These are phyloP conservation scores for Drosophila oshimai DNA, from an alignment of 1,140 invertebrate genomes.

Conservation along the genomic window DNA sequence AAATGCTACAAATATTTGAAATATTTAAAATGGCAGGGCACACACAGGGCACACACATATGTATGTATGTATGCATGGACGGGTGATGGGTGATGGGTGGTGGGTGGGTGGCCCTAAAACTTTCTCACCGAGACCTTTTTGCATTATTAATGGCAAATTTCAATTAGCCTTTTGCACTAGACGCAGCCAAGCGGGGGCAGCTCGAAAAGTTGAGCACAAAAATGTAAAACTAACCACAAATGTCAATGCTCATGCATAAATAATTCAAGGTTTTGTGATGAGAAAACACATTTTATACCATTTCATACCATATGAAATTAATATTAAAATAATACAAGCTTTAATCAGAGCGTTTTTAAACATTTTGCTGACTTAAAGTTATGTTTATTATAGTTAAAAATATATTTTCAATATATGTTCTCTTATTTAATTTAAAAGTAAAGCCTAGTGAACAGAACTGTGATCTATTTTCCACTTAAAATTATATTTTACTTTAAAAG, in stretches of 20 bases:
- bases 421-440: too few relatives aligned
- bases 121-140: slow-evolving; percentile 77
- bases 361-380: too few relatives aligned
- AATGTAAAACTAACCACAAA: not conserved
- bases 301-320: too few relatives aligned
- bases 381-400: too few relatives aligned
- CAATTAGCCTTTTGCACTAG: slow-evolving; percentile 76
- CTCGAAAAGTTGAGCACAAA: slow-evolving; percentile 5
- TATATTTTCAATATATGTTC: too few relatives aligned
- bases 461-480: too few relatives aligned
- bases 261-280: not conserved
- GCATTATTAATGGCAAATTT: slow-evolving; percentile 79
- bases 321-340: too few relatives aligned
- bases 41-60: slow-evolving; percentile 23
- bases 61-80: slow-evolving; percentile 11
- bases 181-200: slow-evolving; percentile 57
- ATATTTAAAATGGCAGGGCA: slow-evolving; percentile 76
- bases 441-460: too few relatives aligned
- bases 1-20: slow-evolving; percentile 80
- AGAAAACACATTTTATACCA: too few relatives aligned
- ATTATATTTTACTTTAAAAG: too few relatives aligned
- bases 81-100: not conserved
- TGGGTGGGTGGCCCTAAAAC: slow-evolving; percentile 58
- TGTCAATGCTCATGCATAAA: not conserved
- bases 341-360: too few relatives aligned